phyloP scores from a whole-genome alignment of 1,140 invertebrate species.

The Euura lappo region DNA sequence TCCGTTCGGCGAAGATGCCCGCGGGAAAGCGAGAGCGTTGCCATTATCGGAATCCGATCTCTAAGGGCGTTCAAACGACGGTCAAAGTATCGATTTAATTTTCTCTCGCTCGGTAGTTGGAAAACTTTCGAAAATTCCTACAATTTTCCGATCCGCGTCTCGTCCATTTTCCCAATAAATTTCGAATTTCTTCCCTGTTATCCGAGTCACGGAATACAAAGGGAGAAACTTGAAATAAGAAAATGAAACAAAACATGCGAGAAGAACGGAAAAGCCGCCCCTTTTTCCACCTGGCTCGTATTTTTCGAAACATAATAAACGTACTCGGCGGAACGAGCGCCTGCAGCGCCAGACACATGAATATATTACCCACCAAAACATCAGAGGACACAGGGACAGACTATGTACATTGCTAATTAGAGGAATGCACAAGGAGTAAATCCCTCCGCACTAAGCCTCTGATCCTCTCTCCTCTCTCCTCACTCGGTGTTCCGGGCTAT shows the following conservation, averaged over 20 bases:
- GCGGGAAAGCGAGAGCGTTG: slow-evolving; percentile 1
- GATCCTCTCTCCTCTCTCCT: not conserved
- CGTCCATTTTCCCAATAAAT: too few species aligned
- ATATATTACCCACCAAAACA: not conserved
- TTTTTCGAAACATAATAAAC: too few species aligned
- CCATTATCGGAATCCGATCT: slow-evolving; percentile 1
- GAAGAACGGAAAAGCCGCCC: too few species aligned
- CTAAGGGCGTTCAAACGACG: slow-evolving; percentile 1
- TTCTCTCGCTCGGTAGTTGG: not conserved
- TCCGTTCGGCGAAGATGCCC: not conserved
- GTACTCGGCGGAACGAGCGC: too few species aligned
- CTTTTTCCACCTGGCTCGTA: too few species aligned
- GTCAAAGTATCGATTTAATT: not conserved
- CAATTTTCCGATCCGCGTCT: too few species aligned
- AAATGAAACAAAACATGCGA: too few species aligned
- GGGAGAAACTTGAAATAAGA: too few species aligned
- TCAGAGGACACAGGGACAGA: not conserved
- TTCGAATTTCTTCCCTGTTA: too few species aligned
- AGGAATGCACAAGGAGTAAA: not conserved
- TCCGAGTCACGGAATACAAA: too few species aligned
- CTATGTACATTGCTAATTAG: slow-evolving; percentile 5
- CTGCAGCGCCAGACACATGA: too few species aligned
- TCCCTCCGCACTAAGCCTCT: not conserved
- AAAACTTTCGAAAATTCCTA: not conserved
- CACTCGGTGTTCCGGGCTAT: too few species aligned